phyloP scores from a whole-genome alignment of 1,140 invertebrate species.

The Pseudomyrmex concolor region DNA sequence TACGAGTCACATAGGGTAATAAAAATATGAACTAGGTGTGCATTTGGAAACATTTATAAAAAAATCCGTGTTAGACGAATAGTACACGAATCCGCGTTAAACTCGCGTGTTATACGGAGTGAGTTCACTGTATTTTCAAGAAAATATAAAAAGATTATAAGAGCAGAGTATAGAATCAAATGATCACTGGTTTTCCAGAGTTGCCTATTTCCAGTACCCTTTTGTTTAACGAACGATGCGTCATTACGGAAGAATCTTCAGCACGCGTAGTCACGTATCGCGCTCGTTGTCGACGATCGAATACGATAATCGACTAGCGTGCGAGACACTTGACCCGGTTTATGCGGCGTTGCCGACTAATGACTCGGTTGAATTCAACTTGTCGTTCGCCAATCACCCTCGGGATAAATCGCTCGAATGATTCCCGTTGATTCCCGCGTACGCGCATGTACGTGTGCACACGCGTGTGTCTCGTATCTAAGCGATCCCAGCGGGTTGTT shows the following conservation, averaged over 20 bases:
- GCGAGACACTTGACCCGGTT: slow-evolving; percentile 74
- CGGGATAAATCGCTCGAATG: slow-evolving; percentile 20
- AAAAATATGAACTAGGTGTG: no score
- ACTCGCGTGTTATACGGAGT: no score
- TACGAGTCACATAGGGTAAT: no score
- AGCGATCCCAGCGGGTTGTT: slow-evolving; percentile 26
- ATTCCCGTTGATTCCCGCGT: slow-evolving; percentile 37
- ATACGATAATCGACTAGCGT: slow-evolving; percentile 66
- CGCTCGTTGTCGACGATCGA: slow-evolving; percentile 19
- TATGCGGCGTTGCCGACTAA: slow-evolving; percentile 65
- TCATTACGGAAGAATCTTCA: slow-evolving; percentile 5
- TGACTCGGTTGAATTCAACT: slow-evolving; percentile 64
- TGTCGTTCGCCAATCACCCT: slow-evolving; percentile 26
- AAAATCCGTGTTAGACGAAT: no score
- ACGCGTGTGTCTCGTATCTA: not conserved
- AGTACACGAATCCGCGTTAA: no score
- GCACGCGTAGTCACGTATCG: slow-evolving; percentile 18
- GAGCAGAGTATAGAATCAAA: not conserved
- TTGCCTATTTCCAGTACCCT: not conserved
- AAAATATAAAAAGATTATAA: not conserved
- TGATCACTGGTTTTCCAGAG: not conserved
- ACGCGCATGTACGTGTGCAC: not conserved
- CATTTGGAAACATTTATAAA: no score
- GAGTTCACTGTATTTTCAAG: not conserved
- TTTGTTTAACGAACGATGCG: slow-evolving; percentile 24